Conservation (phyloP, 2,113 vertebrate genomes). For the Oxyura jamaicensis region DNA sequence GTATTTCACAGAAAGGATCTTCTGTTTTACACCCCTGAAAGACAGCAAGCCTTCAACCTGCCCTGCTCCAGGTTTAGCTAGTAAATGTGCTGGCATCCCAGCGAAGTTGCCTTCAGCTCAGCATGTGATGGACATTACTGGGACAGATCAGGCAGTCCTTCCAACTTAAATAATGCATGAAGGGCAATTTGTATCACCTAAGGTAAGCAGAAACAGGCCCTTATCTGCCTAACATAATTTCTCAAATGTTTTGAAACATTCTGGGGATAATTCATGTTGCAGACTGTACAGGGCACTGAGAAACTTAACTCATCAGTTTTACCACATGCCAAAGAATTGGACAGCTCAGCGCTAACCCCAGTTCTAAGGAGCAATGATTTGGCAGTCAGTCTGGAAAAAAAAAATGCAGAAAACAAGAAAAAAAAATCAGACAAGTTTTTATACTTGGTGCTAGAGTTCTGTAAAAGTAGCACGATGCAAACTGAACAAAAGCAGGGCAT, state of each 20-base stretch:
- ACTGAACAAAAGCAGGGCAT: conserved; percentile 38
- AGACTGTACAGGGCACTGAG: neutral
- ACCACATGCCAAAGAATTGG: neutral
- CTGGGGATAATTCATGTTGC: neutral
- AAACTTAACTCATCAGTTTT: neutral
- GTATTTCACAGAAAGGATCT: neutral
- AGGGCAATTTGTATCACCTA: neutral
- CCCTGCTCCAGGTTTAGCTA: too few relatives aligned
- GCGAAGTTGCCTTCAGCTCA: neutral
- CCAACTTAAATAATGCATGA: neutral
- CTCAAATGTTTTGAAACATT: neutral
- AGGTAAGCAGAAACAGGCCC: neutral
- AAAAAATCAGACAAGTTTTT: neutral
- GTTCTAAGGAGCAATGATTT: neutral
- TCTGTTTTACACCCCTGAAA: neutral
- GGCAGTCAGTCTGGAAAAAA: neutral
- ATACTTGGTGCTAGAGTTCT: neutral
- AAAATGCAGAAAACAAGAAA: neutral
- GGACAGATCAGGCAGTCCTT: neutral
- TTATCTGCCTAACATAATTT: neutral
- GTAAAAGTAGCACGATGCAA: neutral
- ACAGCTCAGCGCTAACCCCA: neutral
- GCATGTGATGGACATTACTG: fast-evolving
- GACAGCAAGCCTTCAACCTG: neutral
- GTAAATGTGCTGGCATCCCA: neutral